Conservation (phyloP, 2,797 vertebrate genomes). For the Toxotes lorentzi region DNA sequence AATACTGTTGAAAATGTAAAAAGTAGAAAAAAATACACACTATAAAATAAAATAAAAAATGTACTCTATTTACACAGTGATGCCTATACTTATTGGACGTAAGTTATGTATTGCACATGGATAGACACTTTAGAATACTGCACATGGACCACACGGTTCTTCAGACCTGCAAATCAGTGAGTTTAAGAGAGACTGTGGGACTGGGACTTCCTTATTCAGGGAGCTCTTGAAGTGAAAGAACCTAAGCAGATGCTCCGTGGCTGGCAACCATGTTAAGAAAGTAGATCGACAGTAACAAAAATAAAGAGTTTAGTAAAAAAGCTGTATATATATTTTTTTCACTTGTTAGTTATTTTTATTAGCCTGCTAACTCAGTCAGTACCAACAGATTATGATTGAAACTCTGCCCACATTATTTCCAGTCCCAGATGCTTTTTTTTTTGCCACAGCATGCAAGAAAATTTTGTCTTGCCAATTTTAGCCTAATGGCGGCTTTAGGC, state of each 20-base stretch:
- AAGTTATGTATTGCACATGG: too few relatives aligned
- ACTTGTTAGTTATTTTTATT: constrained; percentile 31
- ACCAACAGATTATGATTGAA: constrained; percentile 9
- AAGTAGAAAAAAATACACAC: too few relatives aligned
- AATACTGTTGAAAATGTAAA: too few relatives aligned
- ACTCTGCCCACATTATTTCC: constrained; percentile 35
- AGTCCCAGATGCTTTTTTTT: constrained; percentile 25
- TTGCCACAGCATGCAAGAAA: constrained; percentile 24
- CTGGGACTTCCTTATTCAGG: constrained; percentile 1
- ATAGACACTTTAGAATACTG: too few relatives aligned
- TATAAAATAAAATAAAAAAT: too few relatives aligned
- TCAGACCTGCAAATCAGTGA: not conserved
- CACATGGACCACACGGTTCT: too few relatives aligned
- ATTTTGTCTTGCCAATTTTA: constrained; percentile 25
- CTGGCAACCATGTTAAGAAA: not conserved
- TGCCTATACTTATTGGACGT: too few relatives aligned
- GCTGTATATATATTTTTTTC: not conserved
- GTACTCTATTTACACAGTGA: too few relatives aligned
- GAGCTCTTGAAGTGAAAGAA: not conserved
- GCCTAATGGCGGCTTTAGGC: constrained; percentile 34
- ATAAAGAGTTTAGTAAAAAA: not conserved
- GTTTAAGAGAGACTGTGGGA: not conserved
- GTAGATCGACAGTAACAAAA: not conserved
- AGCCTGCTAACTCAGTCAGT: constrained; percentile 1
- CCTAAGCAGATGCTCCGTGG: not conserved